Evolutionary conservation across 2,113 vertebrate species (phyloP).

Genomic region (Atrichornis clamosus): DNA sequence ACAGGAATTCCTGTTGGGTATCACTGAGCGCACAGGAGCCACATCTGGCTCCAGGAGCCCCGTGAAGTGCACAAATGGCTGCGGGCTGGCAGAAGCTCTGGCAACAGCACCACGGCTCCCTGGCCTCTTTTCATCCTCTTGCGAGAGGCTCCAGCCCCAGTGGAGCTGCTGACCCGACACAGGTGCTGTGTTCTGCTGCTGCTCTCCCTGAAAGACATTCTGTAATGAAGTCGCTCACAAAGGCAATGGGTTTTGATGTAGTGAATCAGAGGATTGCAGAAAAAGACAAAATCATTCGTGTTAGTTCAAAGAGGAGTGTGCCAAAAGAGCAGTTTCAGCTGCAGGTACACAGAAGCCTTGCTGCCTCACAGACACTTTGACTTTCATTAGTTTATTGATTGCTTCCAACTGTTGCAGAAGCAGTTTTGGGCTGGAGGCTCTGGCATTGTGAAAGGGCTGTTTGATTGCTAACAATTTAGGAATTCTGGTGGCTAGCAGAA

Average conservation of each 20-base stretch:
- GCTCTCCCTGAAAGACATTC: not conserved
- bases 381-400: constrained; percentile 53
- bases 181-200: not conserved
- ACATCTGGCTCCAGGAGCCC: not conserved
- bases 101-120: not conserved
- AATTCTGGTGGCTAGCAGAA: not conserved
- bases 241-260: not conserved
- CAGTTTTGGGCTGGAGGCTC: not conserved
- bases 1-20: not conserved
- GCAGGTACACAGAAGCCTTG: not conserved
- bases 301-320: constrained; percentile 11
- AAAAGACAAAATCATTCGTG: not conserved
- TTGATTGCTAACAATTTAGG: not conserved
- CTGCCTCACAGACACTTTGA: not conserved
- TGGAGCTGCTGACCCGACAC: not conserved
- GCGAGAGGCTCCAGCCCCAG: not conserved
- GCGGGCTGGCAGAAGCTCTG: not conserved
- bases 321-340: constrained; percentile 15
- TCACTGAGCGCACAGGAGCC: not conserved
- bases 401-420: constrained; percentile 21
- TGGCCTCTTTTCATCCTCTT: not conserved
- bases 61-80: not conserved
- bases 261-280: not conserved
- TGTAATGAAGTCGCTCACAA: not conserved
- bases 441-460: not conserved